Percentiles rank a stretch among this genome's conserved stretches.
Evolutionary conservation across 1,140 invertebrate species (phyloP).

Genomic region (Drosophila suzukii): DNA sequence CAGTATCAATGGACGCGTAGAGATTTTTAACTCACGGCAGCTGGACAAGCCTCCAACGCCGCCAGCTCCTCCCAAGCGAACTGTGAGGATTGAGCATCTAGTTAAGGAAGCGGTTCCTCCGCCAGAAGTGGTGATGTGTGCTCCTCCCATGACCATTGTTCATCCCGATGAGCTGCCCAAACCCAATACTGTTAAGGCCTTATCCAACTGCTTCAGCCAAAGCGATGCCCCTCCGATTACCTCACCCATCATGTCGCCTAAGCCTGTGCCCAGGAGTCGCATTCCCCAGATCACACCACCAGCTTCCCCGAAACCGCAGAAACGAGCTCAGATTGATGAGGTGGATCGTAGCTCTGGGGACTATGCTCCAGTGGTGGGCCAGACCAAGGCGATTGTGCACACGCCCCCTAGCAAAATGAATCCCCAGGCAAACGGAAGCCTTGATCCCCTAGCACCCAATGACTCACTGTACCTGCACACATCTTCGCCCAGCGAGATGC

Average conservation of each 20-base stretch:
- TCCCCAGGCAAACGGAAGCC: background rate
- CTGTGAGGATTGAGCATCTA: slow-evolving; percentile 30
- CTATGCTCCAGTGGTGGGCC: slow-evolving; percentile 60
- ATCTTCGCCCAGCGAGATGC: slow-evolving; percentile 59
- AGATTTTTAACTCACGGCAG: slow-evolving; percentile 79
- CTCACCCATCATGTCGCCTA: slow-evolving; percentile 48
- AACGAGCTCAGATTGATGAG: slow-evolving; percentile 40
- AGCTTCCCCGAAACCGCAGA: slow-evolving; percentile 57
- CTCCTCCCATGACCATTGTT: slow-evolving; percentile 75
- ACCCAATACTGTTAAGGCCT: slow-evolving; percentile 74
- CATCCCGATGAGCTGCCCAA: slow-evolving; percentile 77
- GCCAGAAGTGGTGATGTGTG: slow-evolving; percentile 73
- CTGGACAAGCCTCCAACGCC: slow-evolving; percentile 61
- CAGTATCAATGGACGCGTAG: slow-evolving; percentile 78
- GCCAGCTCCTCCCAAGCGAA: slow-evolving; percentile 53
- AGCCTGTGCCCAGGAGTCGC: slow-evolving; percentile 66
- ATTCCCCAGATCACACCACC: slow-evolving; percentile 78
- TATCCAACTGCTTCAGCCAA: slow-evolving; percentile 74
- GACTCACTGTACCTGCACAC: slow-evolving; percentile 56
- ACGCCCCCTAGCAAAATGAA: slow-evolving; percentile 49
- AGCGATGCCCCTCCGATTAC: slow-evolving; percentile 1
- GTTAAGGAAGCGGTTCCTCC: slow-evolving; percentile 6
- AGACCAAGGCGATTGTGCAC: slow-evolving; percentile 68
- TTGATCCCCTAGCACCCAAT: slow-evolving; percentile 64
- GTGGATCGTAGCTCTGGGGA: slow-evolving; percentile 63